Evolutionary conservation across 2,888 invertebrate genomes (phyloP).

Genomic region (Drosophila lacicola): DNA sequence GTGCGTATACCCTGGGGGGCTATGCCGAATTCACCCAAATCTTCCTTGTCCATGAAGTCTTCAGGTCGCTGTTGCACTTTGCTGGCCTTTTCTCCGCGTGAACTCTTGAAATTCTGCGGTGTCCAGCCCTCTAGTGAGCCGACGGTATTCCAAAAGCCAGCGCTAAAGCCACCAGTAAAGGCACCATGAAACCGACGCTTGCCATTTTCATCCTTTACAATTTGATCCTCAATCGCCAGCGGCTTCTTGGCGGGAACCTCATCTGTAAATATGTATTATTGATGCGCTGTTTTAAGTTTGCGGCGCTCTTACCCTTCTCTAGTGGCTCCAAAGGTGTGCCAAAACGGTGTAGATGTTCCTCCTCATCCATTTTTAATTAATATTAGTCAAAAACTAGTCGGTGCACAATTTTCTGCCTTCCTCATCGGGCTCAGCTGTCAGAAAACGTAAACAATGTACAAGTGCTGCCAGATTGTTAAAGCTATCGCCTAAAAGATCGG

Average conservation of each 20-base stretch:
- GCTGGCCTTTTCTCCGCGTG: conserved; percentile 89
- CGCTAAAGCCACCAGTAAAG: conserved; percentile 98
- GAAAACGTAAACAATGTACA: conserved; percentile 31
- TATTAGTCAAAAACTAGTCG: background rate
- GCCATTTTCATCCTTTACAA: conserved; percentile 95
- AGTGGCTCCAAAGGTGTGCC: conserved; percentile 93
- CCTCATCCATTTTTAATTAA: conserved; percentile 86
- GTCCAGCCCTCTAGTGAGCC: conserved; percentile 98
- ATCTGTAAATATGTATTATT: conserved; percentile 86
- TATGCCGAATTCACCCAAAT: conserved; percentile 97
- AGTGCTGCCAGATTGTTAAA: conserved; percentile 21
- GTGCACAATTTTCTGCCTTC: background rate
- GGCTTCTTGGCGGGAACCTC: conserved; percentile 92
- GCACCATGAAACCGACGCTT: conserved; percentile 98
- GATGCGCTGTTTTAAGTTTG: background rate
- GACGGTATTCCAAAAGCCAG: conserved; percentile 98
- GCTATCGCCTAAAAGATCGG: background rate
- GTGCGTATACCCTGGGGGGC: conserved; percentile 94
- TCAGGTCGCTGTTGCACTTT: conserved; percentile 89
- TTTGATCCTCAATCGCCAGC: conserved; percentile 92
- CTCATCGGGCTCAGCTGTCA: conserved; percentile 24
- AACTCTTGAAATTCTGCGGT: conserved; percentile 96
- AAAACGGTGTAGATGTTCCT: conserved; percentile 89
- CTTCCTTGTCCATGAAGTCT: conserved; percentile 99
- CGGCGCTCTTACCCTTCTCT: conserved; percentile 90